These are phyloP conservation scores for Metopia argyrocephala DNA, from an alignment of 2,888 invertebrate species.

Conservation along the genomic window DNA sequence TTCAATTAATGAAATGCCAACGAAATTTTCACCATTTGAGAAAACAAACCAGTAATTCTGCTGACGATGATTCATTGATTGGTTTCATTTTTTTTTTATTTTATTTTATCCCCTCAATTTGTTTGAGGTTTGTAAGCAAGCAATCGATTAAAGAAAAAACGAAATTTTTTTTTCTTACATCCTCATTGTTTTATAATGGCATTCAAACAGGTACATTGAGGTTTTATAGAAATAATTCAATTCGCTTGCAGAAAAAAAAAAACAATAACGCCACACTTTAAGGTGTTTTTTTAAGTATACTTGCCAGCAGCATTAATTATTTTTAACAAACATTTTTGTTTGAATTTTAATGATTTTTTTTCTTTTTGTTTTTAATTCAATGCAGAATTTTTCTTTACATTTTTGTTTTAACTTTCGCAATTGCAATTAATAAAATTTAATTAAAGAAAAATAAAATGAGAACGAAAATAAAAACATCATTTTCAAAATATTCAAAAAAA, in stretches of 20 bases:
- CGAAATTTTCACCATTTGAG: too few relatives aligned
- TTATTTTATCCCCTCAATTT: background rate
- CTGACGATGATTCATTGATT: too few relatives aligned
- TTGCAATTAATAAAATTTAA: conserved; percentile 24
- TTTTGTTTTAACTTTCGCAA: background rate
- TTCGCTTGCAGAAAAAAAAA: background rate
- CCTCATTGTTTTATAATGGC: background rate
- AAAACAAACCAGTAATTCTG: too few relatives aligned
- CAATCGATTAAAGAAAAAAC: background rate
- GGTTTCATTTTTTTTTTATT: background rate
- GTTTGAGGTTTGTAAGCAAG: background rate
- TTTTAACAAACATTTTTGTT: background rate
- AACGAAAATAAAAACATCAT: conserved; percentile 7
- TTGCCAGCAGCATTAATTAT: background rate
- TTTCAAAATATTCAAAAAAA: background rate
- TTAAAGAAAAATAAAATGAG: conserved; percentile 2
- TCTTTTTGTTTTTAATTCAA: background rate
- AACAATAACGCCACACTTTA: background rate
- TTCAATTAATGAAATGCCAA: too few relatives aligned
- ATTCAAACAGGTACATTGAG: background rate
- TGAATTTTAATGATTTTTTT: background rate
- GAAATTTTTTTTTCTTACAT: background rate
- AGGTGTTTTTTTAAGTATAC: background rate
- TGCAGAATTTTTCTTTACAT: background rate
- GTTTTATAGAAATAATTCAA: background rate